Evolutionary conservation across 2,888 invertebrate species (phyloP), one percentile per base, ranked within the genome.

Genomic region (Hartigia nigra): DNA sequence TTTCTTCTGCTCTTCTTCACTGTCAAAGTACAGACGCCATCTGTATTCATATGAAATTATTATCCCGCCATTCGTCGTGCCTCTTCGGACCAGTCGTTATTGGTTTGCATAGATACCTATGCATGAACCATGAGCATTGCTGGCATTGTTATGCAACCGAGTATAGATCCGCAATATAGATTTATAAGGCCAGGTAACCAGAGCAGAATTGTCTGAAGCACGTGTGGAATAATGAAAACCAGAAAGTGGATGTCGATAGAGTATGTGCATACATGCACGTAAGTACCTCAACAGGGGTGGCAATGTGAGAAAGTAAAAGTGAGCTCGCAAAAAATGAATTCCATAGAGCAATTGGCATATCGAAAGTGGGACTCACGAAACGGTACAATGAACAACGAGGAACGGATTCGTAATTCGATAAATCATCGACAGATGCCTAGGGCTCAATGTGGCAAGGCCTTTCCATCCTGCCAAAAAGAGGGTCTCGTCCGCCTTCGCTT

Each of bases 31-130:
- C 76, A 34, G 77, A 81, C 81, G 82, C 85, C 85, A 86, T 87
- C 86, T 88, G 86, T 87, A 88, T 87, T 88, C 87, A 86, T 88
- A 87, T 86, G 85, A 87, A 87, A 88, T 86, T 88, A 88, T 86
- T 84, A 86, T 88, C 86, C 82, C 82, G 79, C 77, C 84, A 82
- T 83, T 82, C 84, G 82, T 82, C 83, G 81, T 81, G 83, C 85
- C 85, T 86, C 85, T 84, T 84, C 87, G 83, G 84, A 82, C 39
- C 39, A 55, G 86, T 85, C 88, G 87, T 86, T 88, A 87, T 88
- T 86, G 85, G 87, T 88, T 87, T 88, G 87, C 88, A 87, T 87
- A 89, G 88, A 87, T 87, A 88, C 86, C 85, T 87, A 84, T 85
- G 85, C 85, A 87, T 87, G 88, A 87, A 87, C 87, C 82, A 55